A percentile compares a stretch with the other conserved stretches of the same genome.
Evolutionary conservation across 2,113 vertebrate species (phyloP).

Genomic region (Fulica atra): DNA sequence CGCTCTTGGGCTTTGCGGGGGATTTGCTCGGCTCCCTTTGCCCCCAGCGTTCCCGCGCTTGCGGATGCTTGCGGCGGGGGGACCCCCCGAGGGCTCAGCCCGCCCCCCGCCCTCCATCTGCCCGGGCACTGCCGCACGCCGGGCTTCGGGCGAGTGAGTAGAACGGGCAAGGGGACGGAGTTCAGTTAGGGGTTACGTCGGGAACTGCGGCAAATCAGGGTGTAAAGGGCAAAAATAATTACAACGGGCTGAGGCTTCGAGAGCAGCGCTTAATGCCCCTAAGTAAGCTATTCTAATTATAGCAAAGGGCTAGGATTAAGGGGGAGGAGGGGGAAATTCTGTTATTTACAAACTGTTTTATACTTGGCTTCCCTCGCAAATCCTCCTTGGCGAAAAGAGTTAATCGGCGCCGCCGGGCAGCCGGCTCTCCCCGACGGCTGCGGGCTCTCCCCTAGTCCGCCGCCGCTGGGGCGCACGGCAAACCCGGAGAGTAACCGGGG

Average conservation of each 20-base stretch:
- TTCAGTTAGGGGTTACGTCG: not conserved
- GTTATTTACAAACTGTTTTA: slow-evolving; percentile 11
- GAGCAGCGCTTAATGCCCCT: not conserved
- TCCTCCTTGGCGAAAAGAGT: not conserved
- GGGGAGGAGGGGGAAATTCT: slow-evolving; percentile 1
- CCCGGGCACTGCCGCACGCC: not conserved
- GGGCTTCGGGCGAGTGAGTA: not conserved
- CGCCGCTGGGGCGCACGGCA: not conserved
- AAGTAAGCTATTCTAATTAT: slow-evolving; percentile 50
- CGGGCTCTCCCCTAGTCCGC: not conserved
- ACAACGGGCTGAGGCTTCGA: not conserved
- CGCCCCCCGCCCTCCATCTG: too few species aligned
- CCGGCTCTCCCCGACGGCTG: slow-evolving; percentile 14
- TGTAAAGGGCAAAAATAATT: not conserved
- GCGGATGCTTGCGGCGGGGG: not conserved
- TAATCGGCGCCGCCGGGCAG: not conserved
- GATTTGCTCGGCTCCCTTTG: slow-evolving; percentile 4
- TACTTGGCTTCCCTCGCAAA: not conserved
- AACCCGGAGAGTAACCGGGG: not conserved
- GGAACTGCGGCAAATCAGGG: not conserved
- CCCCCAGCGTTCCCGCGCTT: not conserved
- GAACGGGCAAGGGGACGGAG: not conserved
- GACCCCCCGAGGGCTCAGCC: not conserved
- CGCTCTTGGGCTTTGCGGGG: not conserved
- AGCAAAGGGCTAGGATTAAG: slow-evolving; percentile 21